Base-by-base conservation (phyloP, 53 echinoderm and acorn worm genomes). In the Holothuria scabra region DNA sequence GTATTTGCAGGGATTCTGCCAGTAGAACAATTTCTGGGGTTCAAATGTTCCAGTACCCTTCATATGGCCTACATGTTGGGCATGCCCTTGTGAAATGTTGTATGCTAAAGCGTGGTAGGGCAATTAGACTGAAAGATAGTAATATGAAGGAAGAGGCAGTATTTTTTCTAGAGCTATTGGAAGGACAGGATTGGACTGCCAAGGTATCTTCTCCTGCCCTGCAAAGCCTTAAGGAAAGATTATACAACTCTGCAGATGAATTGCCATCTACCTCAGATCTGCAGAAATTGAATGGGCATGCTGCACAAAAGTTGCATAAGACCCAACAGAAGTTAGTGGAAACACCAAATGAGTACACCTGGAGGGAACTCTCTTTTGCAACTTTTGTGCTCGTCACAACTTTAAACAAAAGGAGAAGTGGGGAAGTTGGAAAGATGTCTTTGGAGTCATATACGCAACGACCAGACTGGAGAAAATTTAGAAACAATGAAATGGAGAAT, bases 401-500 rank as follows among this genome's bases (percentile, higher is more conserved):
- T 12, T 76, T 56, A 7, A 76, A 76, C 28, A 76, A 76, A 30
- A 55, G 76, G 28, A 55, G 56, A 57, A 56, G 56, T 56, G 76
- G 76, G 28, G 76, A 76, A 19, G 56, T 56, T 56, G 76, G 55
- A 0, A 55, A 31, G 16, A 31, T 76, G 76, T 55, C 25, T 9
- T 3, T 76, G 1, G 25, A 23, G 1, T 1, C 56, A 9, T 56
- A 56, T 19, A 28, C 7, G 3, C 31, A 57, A 28, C 4, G 56
- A 12, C 56, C 56, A 26, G 31, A 76, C 28, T 76, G 76, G 28
- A 23, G 23, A n/a, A 23, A 48, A 3, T 20, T 46, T 1, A 26
- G 76, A 16, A 56, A 76, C 29, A 30, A 76, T 13, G 76, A 76
- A 25, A 76, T 76, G 76, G 2, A 76, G 23, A 56, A 56, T 31